Conservation (phyloP, 2,888 invertebrate species). For the Chalcosyrphus nemorum region DNA sequence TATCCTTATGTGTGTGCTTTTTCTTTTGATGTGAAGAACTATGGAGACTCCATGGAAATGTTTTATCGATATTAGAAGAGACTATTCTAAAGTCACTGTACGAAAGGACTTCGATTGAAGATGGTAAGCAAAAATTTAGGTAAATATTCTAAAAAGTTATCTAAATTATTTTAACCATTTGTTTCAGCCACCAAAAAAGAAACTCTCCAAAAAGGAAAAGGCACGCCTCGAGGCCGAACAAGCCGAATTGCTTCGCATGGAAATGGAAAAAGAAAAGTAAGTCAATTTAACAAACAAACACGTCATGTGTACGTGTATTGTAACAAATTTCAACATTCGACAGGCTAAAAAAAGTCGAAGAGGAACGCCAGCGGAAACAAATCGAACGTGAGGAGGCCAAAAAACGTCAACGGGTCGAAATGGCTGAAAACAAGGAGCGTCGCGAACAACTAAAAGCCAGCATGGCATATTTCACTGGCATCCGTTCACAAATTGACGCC, state of each 20-base stretch:
- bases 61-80: slow-evolving; percentile 38
- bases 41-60: slow-evolving; percentile 27
- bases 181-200: slow-evolving; percentile 81
- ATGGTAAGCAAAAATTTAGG: slow-evolving; percentile 37
- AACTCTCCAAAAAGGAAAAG: slow-evolving; percentile 82
- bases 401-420: slow-evolving; percentile 80
- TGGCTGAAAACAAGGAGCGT: slow-evolving; percentile 80
- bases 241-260: slow-evolving; percentile 81
- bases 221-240: slow-evolving; percentile 81
- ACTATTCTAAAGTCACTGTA: too few relatives aligned
- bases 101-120: neutral
- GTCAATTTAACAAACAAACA: slow-evolving; percentile 12
- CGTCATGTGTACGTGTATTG: neutral
- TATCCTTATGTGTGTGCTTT: too few relatives aligned
- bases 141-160: neutral
- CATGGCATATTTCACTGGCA: slow-evolving; percentile 78
- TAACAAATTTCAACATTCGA: neutral
- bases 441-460: slow-evolving; percentile 80
- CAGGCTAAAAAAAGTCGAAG: slow-evolving; percentile 80
- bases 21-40: too few relatives aligned
- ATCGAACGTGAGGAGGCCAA: slow-evolving; percentile 81
- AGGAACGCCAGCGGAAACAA: slow-evolving; percentile 80
- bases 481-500: slow-evolving; percentile 77
- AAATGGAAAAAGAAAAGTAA: slow-evolving; percentile 82
- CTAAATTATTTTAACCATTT: neutral